Conservation (phyloP, 2,113 vertebrate species). For the Callorhinus ursinus region DNA sequence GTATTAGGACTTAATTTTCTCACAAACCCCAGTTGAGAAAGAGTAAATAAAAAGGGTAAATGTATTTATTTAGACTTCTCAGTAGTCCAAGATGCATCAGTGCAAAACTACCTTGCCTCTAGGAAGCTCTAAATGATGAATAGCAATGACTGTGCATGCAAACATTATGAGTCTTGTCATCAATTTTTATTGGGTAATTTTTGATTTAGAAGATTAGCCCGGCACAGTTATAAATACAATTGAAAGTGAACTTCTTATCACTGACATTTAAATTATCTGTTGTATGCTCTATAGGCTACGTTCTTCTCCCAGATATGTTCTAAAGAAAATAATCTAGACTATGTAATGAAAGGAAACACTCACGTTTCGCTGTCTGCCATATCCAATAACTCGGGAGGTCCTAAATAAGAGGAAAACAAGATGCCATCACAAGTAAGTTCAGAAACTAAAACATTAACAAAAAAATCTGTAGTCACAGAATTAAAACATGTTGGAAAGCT, state of each 20-base stretch:
- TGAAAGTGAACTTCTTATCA: background rate
- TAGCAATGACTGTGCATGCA: rapidly evolving
- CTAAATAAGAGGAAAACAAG: conserved; percentile 83
- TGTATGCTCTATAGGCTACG: background rate
- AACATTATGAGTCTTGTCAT: background rate
- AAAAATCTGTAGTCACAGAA: background rate
- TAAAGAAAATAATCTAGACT: background rate
- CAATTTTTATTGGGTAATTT: background rate
- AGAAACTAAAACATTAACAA: background rate
- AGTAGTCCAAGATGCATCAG: background rate
- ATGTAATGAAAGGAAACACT: conserved; percentile 67
- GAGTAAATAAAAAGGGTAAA: background rate
- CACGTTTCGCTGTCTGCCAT: conserved; percentile 95
- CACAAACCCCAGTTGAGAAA: background rate
- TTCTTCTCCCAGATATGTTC: background rate
- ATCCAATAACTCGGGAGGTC: conserved; percentile 94
- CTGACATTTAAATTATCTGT: background rate
- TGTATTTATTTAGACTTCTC: background rate
- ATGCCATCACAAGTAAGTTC: conserved; percentile 14
- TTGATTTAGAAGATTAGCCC: background rate
- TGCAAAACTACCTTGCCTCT: background rate
- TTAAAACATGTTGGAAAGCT: background rate
- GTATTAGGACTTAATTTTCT: background rate
- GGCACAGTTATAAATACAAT: background rate
- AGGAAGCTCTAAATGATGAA: background rate